Percentiles rank a stretch among this genome's conserved stretches.
These are phyloP conservation scores for Bombus difficillimus DNA, from an alignment of 1,140 invertebrate species.

Conservation along the genomic window DNA sequence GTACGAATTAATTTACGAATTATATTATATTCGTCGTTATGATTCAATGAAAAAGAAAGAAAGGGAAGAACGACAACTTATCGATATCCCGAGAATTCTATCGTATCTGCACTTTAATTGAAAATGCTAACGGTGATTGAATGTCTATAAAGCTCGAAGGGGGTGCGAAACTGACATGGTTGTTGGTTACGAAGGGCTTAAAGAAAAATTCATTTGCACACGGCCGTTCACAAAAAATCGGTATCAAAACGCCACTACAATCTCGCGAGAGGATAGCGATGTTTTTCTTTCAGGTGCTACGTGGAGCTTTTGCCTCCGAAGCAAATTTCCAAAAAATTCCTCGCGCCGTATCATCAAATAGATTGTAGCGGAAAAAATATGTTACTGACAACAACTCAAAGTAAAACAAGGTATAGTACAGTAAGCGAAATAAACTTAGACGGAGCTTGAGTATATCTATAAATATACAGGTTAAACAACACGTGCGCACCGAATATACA, in stretches of 20 bases:
- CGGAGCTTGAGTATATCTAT: constrained; percentile 77
- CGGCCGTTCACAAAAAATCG: constrained; percentile 48
- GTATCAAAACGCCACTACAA: constrained; percentile 52
- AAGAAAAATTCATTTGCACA: constrained; percentile 42
- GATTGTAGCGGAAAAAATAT: constrained; percentile 56
- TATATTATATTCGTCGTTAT: constrained; percentile 32
- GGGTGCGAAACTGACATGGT: constrained; percentile 8
- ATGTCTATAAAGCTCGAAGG: constrained; percentile 46
- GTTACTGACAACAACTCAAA: constrained; percentile 62
- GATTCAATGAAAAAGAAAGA: constrained; percentile 44
- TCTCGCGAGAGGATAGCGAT: constrained; percentile 56
- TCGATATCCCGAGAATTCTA: constrained; percentile 20
- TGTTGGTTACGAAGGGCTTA: constrained; percentile 63
- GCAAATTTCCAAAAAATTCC: constrained; percentile 52
- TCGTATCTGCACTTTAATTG: constrained; percentile 39
- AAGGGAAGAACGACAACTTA: constrained; percentile 17
- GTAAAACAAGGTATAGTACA: constrained; percentile 69
- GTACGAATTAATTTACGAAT: constrained; percentile 55
- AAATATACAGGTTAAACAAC: constrained; percentile 76
- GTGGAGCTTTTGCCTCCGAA: constrained; percentile 46
- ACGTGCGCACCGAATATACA: constrained; percentile 82
- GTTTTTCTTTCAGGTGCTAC: constrained; percentile 37
- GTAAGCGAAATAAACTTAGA: constrained; percentile 72
- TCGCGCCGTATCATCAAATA: constrained; percentile 53
- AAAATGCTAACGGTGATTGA: constrained; percentile 44